Evolutionary conservation across 2,113 vertebrate genomes (phyloP), one percentile per base, ranked within the genome.

Genomic region (Pyrgilauda ruficollis): DNA sequence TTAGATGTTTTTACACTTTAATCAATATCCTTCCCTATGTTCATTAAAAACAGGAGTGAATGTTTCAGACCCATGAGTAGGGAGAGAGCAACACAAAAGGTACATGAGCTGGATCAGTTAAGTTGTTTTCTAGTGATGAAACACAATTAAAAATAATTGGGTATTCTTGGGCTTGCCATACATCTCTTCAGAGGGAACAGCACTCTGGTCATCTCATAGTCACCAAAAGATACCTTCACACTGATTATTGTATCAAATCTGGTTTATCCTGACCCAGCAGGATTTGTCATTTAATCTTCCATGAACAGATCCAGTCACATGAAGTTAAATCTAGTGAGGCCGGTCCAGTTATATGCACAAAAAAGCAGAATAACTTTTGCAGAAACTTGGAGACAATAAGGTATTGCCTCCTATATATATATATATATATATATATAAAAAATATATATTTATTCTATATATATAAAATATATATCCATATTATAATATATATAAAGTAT

Each of bases 81-180:
- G 74, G 82, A 94, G 78, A 11, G 37, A 89, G 66, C 63, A 87
- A 64, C 55, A 73, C 61, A 94, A 95, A 79, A 97, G 81, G 92
- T 73, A 76, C 39, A n/a, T 41, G 24, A 86, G 30, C 75, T 94
- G 92, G 56, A 96, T 89, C 82, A 93, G 84, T 93, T 73, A 92
- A 86, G 58, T 77, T 96, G 61, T 53, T 91, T 77, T 95, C 88
- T 92, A 87, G 59, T 63, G 15, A 33, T 58, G 94, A 97, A 96
- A 88, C 94, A 68, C 66, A 96, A 94, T 92, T 96, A 95, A 95
- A 94, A 95, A 66, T 90, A 96, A 90, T 89, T 76, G 43, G 49
- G 70, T 79, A 79, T 89, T 87, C 68, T 83, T 94, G 63, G 56
- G 72, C 43, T 95, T 94, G 84, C 96, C 93, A 96, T 92, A 94